phyloP scores from a whole-genome alignment of 2,888 invertebrate genomes.

The Lasioglossum pauxillum region DNA sequence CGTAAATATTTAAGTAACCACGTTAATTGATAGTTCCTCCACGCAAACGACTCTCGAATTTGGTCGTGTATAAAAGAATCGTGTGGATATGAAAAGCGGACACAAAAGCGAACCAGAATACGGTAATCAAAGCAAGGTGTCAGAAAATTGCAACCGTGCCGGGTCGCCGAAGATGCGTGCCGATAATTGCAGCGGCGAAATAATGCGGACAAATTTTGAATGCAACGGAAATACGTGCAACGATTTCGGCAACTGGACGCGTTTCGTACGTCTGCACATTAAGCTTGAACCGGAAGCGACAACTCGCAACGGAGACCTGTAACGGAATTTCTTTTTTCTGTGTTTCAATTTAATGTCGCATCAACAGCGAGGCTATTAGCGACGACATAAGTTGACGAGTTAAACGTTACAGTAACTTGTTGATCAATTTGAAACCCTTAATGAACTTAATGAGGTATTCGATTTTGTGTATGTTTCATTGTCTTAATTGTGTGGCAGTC shows the following conservation, averaged over 20 bases:
- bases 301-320: conserved; percentile 63
- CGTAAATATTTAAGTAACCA: no score
- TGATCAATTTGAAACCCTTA: not conserved
- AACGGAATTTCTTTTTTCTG: conserved; percentile 70
- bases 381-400: not conserved
- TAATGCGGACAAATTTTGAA: conserved; percentile 63
- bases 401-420: not conserved
- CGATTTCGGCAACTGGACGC: conserved; percentile 54
- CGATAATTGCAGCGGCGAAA: conserved; percentile 72
- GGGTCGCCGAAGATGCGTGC: conserved; percentile 65
- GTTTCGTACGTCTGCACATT: conserved; percentile 42
- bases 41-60: not conserved
- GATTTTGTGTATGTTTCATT: not conserved
- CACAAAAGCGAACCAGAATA: conserved; percentile 5
- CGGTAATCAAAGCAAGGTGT: conserved; percentile 18
- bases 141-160: conserved; percentile 34
- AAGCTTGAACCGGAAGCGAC: conserved; percentile 70
- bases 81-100: not conserved
- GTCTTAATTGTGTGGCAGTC: not conserved
- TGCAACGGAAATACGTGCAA: conserved; percentile 62
- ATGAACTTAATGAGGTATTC: not conserved
- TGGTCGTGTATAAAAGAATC: not conserved
- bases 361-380: not conserved
- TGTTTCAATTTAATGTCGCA: not conserved
- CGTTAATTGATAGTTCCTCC: not conserved